These are phyloP conservation scores for Corapipo altera DNA, from an alignment of 2,113 vertebrate genomes.

Conservation along the genomic window DNA sequence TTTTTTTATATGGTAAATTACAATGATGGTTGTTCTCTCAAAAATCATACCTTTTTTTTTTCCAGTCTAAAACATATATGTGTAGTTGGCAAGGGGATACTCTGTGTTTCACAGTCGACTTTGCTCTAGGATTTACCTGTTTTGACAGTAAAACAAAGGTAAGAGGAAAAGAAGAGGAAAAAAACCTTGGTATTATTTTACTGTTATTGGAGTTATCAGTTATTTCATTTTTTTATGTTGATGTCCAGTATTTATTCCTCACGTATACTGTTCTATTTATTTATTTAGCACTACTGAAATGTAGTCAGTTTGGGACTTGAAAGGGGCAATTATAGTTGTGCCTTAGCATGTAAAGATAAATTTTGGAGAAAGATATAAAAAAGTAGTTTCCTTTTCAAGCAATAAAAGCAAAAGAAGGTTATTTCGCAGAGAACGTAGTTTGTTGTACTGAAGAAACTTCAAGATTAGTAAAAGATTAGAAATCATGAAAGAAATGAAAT, in stretches of 20 bases:
- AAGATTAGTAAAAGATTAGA: neutral
- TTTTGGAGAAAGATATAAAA: neutral
- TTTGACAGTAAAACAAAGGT: constrained; percentile 87
- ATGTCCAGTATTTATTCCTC: neutral
- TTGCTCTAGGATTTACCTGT: constrained; percentile 88
- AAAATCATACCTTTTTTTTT: constrained; percentile 13
- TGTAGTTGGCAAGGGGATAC: constrained; percentile 87
- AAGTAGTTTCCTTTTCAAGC: neutral
- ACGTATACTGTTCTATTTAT: neutral
- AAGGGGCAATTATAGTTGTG: neutral
- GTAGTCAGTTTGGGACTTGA: neutral
- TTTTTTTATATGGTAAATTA: neutral
- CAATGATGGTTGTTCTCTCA: neutral
- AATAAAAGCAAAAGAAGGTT: neutral
- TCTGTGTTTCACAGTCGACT: constrained; percentile 87
- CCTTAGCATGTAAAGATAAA: neutral
- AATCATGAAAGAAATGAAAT: neutral
- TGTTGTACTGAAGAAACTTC: neutral
- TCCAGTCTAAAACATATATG: constrained; percentile 87
- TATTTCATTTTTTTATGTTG: neutral
- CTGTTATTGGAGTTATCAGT: neutral
- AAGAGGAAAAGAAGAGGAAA: constrained; percentile 13
- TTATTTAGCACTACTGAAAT: neutral
- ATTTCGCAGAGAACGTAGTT: neutral
- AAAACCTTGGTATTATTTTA: neutral